A percentile compares a stretch with the other conserved stretches of the same genome.
phyloP scores from a whole-genome alignment of 2,888 invertebrate species.

The Therioaphis trifolii region DNA sequence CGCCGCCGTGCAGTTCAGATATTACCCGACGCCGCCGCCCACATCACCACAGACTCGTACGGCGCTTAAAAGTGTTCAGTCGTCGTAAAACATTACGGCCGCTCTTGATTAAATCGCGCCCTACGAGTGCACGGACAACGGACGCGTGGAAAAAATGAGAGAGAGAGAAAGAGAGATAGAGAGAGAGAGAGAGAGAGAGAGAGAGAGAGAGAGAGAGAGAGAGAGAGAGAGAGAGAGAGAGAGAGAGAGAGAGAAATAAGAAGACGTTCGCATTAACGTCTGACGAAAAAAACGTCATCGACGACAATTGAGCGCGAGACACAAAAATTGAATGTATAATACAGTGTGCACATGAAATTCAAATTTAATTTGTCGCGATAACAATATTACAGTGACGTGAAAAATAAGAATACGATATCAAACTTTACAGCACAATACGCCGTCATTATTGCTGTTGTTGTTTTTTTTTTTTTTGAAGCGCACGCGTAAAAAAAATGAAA shows the following conservation, averaged over 20 bases:
- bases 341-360: not conserved
- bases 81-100: slow-evolving; percentile 34
- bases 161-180: no score
- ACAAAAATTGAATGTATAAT: not conserved
- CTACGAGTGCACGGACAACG: not conserved
- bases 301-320: not conserved
- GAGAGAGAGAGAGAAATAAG: no score
- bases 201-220: no score
- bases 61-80: not conserved
- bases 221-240: no score
- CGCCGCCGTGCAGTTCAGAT: no score
- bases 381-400: not conserved
- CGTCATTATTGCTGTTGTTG: not conserved
- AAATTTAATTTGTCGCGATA: slow-evolving; percentile 47
- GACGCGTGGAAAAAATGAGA: no score
- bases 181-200: no score
- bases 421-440: not conserved
- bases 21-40: slow-evolving; percentile 3
- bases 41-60: not conserved
- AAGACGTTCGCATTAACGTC: no score
- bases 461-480: slow-evolving; percentile 28
- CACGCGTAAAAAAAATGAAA: not conserved
- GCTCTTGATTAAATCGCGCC: slow-evolving; percentile 36
- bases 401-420: slow-evolving; percentile 11
- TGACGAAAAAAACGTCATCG: not conserved